A percentile compares a stretch with the other conserved stretches of the same genome.
Evolutionary conservation across 2,797 vertebrate species (phyloP).

Genomic region (Anabacerthia variegaticeps): DNA sequence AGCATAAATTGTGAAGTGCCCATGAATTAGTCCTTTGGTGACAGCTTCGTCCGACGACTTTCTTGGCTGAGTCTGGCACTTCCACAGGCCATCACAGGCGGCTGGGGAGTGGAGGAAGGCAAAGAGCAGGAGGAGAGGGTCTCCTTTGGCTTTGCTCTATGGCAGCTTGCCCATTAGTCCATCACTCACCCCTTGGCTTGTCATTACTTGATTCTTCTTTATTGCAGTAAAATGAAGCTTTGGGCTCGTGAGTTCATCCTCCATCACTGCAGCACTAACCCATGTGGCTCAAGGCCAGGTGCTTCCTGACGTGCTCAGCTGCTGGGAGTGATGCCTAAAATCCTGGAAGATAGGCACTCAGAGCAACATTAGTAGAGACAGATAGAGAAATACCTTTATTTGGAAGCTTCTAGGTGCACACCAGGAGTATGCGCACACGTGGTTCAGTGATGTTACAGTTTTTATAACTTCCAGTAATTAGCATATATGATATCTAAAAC

Average conservation of each 20-base stretch:
- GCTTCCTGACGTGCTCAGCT: background rate
- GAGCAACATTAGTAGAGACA: too few species aligned
- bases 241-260: background rate
- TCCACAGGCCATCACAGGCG: background rate
- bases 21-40: background rate
- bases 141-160: background rate
- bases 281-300: background rate
- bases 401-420: too few species aligned
- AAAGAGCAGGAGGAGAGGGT: background rate
- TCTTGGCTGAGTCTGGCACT: background rate
- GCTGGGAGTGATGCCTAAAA: too few species aligned
- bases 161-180: background rate
- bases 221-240: conserved; percentile 42
- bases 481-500: too few species aligned
- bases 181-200: background rate
- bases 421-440: too few species aligned
- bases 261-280: fast-evolving
- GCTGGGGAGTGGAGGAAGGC: background rate
- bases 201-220: conserved; percentile 7
- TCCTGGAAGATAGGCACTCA: too few species aligned
- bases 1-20: background rate
- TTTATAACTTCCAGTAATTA: too few species aligned
- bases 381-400: too few species aligned
- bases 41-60: background rate
- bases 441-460: too few species aligned